Percentiles rank a stretch among this genome's conserved stretches.
phyloP scores from a whole-genome alignment of 2,888 invertebrate genomes.

The Mongoloraphidia duomilia region DNA sequence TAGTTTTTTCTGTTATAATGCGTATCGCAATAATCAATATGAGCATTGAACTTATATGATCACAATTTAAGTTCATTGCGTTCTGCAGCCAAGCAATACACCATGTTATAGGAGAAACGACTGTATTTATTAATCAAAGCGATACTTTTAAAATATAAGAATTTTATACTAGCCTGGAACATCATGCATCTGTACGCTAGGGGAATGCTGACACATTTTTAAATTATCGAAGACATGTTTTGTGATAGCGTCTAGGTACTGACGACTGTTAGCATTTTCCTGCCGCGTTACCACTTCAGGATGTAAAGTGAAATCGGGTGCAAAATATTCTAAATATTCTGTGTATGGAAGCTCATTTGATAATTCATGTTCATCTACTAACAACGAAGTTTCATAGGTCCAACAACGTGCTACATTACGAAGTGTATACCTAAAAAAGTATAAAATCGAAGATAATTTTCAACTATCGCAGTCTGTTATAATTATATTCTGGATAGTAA shows the following conservation, averaged over 20 bases:
- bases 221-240: constrained; percentile 84
- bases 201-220: constrained; percentile 84
- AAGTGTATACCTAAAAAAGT: constrained; percentile 59
- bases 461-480: too few species aligned
- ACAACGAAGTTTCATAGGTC: constrained; percentile 94
- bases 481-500: too few species aligned
- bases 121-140: too few species aligned
- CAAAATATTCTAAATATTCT: constrained; percentile 94
- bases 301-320: constrained; percentile 91
- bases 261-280: constrained; percentile 90
- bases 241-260: constrained; percentile 85
- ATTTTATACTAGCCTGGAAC: constrained; percentile 45
- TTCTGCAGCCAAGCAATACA: too few species aligned
- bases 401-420: constrained; percentile 96
- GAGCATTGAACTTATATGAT: too few species aligned
- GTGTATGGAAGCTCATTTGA: constrained; percentile 91
- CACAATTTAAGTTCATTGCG: too few species aligned
- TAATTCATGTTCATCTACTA: constrained; percentile 79
- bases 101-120: too few species aligned
- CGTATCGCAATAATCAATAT: too few species aligned
- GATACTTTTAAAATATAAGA: too few species aligned
- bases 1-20: too few species aligned
- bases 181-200: constrained; percentile 95
- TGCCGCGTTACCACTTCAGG: constrained; percentile 77
- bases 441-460: too few species aligned